These are phyloP conservation scores for Donacobius atricapilla DNA, from an alignment of 2,113 vertebrate genomes.

Conservation along the genomic window DNA sequence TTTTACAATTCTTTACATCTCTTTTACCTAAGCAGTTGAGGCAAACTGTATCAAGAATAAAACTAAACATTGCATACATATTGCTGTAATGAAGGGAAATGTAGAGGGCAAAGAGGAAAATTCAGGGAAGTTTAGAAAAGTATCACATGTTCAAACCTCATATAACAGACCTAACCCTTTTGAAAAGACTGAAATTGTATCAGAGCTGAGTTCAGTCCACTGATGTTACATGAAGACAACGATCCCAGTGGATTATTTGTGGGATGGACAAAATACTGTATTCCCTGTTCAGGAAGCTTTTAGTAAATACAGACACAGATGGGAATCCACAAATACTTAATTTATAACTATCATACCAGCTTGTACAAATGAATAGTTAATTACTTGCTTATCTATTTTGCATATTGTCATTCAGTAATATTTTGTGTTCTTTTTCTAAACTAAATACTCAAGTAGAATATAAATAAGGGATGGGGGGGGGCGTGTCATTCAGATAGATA, in stretches of 20 bases:
- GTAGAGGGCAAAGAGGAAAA: not conserved
- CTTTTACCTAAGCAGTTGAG: not conserved
- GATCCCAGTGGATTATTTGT: not conserved
- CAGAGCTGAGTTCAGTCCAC: not conserved
- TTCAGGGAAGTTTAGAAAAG: not conserved
- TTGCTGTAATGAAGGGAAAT: not conserved
- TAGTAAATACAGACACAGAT: not conserved
- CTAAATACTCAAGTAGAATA: not conserved
- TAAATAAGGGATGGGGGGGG: not conserved
- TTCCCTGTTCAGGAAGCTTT: not conserved
- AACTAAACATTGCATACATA: not conserved
- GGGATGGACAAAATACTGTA: not conserved
- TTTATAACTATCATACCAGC: not conserved
- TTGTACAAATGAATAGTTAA: conserved; percentile 25
- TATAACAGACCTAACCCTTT: not conserved
- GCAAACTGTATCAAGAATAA: not conserved
- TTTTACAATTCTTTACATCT: not conserved
- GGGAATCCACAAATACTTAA: not conserved
- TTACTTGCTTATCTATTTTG: not conserved
- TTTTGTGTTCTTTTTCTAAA: not conserved
- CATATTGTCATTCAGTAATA: not conserved
- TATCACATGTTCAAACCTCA: not conserved
- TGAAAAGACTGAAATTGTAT: not conserved
- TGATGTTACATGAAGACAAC: not conserved
- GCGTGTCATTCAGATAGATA: not conserved